phyloP scores from a whole-genome alignment of 2,797 vertebrate genomes.

The Lagocephalus sceleratus region DNA sequence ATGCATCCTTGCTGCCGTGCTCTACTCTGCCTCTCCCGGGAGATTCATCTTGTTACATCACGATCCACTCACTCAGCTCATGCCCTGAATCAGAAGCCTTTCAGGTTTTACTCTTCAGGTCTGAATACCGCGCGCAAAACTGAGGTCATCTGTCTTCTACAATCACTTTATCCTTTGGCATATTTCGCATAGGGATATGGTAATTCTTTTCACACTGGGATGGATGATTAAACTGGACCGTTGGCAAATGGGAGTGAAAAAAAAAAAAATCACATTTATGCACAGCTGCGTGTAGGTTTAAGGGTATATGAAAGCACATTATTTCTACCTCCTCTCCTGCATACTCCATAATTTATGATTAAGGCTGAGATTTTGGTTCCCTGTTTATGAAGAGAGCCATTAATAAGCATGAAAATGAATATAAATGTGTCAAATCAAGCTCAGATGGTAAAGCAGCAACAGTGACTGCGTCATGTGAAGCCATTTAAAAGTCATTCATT shows the following conservation, averaged over 20 bases:
- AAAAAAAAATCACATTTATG: slow-evolving; percentile 32
- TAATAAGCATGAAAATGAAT: too few species aligned
- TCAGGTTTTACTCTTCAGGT: slow-evolving; percentile 51
- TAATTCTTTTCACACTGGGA: slow-evolving; percentile 21
- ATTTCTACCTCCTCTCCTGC: slow-evolving; percentile 40
- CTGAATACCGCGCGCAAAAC: slow-evolving; percentile 42
- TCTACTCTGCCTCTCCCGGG: slow-evolving; percentile 31
- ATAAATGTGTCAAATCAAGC: too few species aligned
- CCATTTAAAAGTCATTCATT: too few species aligned
- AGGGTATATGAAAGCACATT: slow-evolving; percentile 53
- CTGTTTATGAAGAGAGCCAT: too few species aligned
- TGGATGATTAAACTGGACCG: slow-evolving; percentile 47
- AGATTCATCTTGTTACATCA: slow-evolving; percentile 64
- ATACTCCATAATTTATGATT: slow-evolving; percentile 15
- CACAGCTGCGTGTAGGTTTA: slow-evolving; percentile 24
- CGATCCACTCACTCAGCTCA: slow-evolving; percentile 65
- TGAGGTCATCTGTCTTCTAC: slow-evolving; percentile 61
- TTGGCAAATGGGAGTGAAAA: slow-evolving; percentile 39
- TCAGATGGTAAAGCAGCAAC: too few species aligned
- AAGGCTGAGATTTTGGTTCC: background rate
- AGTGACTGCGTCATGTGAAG: too few species aligned
- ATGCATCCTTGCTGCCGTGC: slow-evolving; percentile 16
- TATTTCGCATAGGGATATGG: slow-evolving; percentile 20
- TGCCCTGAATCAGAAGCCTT: slow-evolving; percentile 57
- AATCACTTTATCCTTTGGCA: slow-evolving; percentile 50